Base-by-base conservation (phyloP, 2,113 vertebrate genomes). In the Podiceps cristatus region DNA sequence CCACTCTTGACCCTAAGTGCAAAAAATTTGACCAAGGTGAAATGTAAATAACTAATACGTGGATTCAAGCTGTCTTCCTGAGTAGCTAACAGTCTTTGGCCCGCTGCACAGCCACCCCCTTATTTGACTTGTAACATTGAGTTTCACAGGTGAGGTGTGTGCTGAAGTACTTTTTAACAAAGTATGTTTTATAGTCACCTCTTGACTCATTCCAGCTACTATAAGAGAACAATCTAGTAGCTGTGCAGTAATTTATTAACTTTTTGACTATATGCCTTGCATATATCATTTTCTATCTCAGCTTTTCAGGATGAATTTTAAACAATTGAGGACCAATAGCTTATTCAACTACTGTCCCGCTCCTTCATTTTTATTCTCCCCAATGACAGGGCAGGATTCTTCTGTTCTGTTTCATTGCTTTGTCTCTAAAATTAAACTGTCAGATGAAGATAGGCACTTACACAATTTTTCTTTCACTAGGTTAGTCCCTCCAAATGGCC, bases 21-120 rank as follows among this genome's bases (percentile, higher is more conserved):
- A 88, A 86, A 89, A 75, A 64, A 33, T 11, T n/a, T 5, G 0
- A 81, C 17, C 17, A 10, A 55, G 7, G 13, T 68, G 71, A 58
- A 97, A 96, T 91, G 72, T 50, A 96, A 94, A 92, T 63, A 93
- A 68, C 12, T 33, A 76, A 31, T 14, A 73, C 23, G 81, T 79
- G 35, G 17, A 58, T 93, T 95, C 82, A 90, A 88, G 77, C 24
- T 59, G 20, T 76, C 45, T 82, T 81, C 62, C 80, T 35, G 40
- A 62, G 60, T 17, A 78, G 31, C 35, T 52, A n/a, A 68, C 66
- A 88, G 31, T 33, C 42, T 66, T 60, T 55, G 31, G 29, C 24
- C 22, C 45, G 45, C 53, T 68, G 22, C 5, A 16, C 4, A 69
- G 37, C 53, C 69, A 50, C 58, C 95, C 45, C 83, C 31, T 87